Conservation (phyloP, 2,113 vertebrate species). For the Microcebus jonahi region DNA sequence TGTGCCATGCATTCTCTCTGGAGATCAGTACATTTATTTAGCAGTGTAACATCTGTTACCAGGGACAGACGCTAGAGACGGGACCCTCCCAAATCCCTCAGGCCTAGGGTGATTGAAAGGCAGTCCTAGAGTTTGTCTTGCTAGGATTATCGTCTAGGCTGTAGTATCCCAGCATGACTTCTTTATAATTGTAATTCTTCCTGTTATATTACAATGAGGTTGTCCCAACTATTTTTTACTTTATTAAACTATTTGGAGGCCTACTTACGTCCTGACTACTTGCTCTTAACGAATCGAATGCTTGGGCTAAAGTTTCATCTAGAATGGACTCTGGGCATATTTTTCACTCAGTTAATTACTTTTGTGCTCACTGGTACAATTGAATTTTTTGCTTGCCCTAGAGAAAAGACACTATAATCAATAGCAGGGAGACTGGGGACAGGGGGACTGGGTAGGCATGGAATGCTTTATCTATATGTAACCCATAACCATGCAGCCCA, state of each 20-base stretch:
- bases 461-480: background rate
- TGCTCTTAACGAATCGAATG: constrained; percentile 59
- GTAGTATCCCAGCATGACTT: background rate
- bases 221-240: background rate
- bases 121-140: background rate
- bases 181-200: background rate
- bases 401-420: constrained; percentile 52
- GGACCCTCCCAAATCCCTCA: background rate
- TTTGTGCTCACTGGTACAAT: constrained; percentile 58
- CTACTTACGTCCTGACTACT: constrained; percentile 51
- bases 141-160: background rate
- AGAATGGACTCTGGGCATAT: constrained; percentile 52
- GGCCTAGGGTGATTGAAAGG: background rate
- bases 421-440: background rate
- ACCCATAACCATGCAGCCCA: background rate
- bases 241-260: background rate
- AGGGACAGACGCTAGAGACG: background rate
- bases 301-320: constrained; percentile 47
- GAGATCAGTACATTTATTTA: background rate
- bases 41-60: background rate
- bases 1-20: background rate
- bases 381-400: constrained; percentile 51
- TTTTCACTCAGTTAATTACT: constrained; percentile 65
- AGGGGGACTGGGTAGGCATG: background rate
- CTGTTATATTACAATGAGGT: background rate